A percentile compares a stretch with the other conserved stretches of the same genome.
Conservation (phyloP, 2,888 invertebrate genomes). For the Meghimatium bilineatum region DNA sequence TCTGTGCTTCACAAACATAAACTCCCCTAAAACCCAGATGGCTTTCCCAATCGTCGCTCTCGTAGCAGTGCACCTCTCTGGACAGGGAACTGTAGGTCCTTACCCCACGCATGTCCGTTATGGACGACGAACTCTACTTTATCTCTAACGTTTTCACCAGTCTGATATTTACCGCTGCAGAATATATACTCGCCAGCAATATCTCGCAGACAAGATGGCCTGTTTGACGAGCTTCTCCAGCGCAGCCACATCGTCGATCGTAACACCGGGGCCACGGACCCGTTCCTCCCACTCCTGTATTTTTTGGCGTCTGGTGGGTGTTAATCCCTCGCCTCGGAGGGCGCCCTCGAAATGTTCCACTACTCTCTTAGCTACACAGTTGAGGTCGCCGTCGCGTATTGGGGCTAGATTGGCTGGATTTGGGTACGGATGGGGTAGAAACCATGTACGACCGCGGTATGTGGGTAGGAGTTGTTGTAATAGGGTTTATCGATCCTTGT, state of each 20-base stretch:
- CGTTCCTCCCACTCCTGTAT: conserved; percentile 22
- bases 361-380: conserved; percentile 16
- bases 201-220: too few species aligned
- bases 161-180: too few species aligned
- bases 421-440: conserved; percentile 11
- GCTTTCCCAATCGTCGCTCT: too few species aligned
- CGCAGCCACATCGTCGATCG: conserved; percentile 2
- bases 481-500: background rate
- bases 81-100: too few species aligned
- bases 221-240: conserved; percentile 15
- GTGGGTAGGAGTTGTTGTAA: background rate
- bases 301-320: conserved; percentile 10
- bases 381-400: conserved; percentile 1
- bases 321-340: conserved; percentile 10
- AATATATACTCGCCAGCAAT: too few species aligned
- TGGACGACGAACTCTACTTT: too few species aligned
- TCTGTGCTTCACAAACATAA: too few species aligned
- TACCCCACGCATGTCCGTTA: too few species aligned
- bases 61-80: too few species aligned
- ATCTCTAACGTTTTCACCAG: too few species aligned
- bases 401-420: conserved; percentile 4
- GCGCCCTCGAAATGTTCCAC: conserved; percentile 4
- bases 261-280: background rate
- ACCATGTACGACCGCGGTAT: background rate
- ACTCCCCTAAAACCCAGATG: too few species aligned